Base-by-base conservation (phyloP, 2,113 vertebrate species). In the Lepus timidus region DNA sequence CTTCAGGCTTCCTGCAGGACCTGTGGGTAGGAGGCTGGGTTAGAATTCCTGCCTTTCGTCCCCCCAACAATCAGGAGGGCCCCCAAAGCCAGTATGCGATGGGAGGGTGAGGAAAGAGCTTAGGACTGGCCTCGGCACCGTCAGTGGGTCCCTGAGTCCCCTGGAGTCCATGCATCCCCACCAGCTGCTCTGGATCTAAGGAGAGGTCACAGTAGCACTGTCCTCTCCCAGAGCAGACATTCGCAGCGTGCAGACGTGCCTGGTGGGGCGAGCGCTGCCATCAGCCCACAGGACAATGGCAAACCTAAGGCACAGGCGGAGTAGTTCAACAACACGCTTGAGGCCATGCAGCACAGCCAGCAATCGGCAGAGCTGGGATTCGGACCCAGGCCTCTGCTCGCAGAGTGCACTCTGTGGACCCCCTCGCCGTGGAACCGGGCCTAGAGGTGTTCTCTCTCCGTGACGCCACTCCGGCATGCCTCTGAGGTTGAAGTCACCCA, bases 191-290 rank as follows among this genome's bases (percentile, higher is more conserved):
- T 65, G 67, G 80, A 49, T 86, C 64, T 7, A 88, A 71, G 61
- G 73, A 58, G 75, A 74, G 73, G 71, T 81, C 20, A 49, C 70
- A 22, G 0, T 16, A 14, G 14, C 19, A 4, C 78, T 68, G 36
- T 74, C 33, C 44, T 0, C 0, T 16, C 87, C 61, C 58, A 79
- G 52, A 27, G 16, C 49, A 52, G 39, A 29, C n/a, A 6, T 29
- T 71, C 29, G 11, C 22, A 67, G 6, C 13, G 55, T 58, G 55
- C 55, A 20, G 55, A 58, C 17, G 19, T 67, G 82, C 31, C 27
- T 5, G 22, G 1, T 8, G 6, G 25, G 36, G 3, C 29, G 80
- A 29, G 58, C 13, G 1, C 58, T 58, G 0, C 10, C 8, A 61
- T 55, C n/a, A 44, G 25, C 5, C 16, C 27, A 22, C 27, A 4